Evolutionary conservation across 2,888 invertebrate species (phyloP).

Genomic region (Listrodromus nycthemerus): DNA sequence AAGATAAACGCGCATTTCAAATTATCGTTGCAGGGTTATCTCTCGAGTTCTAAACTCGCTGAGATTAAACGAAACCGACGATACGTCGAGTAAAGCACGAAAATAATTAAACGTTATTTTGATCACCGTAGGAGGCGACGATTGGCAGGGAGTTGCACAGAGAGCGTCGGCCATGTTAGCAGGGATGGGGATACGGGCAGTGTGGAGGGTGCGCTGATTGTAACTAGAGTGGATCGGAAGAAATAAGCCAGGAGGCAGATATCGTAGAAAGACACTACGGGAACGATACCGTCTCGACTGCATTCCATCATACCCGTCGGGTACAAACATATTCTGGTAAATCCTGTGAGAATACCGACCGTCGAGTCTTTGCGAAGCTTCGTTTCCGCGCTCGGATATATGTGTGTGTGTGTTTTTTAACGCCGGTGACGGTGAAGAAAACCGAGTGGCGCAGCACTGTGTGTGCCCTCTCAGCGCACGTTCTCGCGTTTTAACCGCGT

Average conservation of each 20-base stretch:
- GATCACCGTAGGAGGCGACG: slow-evolving; percentile 42
- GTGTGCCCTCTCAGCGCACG: slow-evolving; percentile 65
- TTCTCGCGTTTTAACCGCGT: slow-evolving; percentile 49
- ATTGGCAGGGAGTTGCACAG: slow-evolving; percentile 59
- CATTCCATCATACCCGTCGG: slow-evolving; percentile 63
- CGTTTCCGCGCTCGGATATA: slow-evolving; percentile 4
- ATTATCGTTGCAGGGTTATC: background rate
- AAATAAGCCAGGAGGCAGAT: slow-evolving; percentile 42
- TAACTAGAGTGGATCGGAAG: slow-evolving; percentile 64
- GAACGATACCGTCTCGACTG: slow-evolving; percentile 53
- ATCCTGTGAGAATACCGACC: slow-evolving; percentile 16
- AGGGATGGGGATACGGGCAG: slow-evolving; percentile 69
- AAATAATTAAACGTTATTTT: slow-evolving; percentile 44
- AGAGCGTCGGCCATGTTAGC: slow-evolving; percentile 70
- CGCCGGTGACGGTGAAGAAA: slow-evolving; percentile 63
- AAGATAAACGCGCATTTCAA: background rate
- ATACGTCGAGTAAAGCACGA: background rate
- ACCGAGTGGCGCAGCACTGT: slow-evolving; percentile 75
- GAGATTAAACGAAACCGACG: background rate
- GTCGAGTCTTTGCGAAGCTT: background rate
- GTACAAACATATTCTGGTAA: slow-evolving; percentile 59
- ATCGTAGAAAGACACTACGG: slow-evolving; percentile 21
- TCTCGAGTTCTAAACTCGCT: background rate
- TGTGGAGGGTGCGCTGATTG: slow-evolving; percentile 71
- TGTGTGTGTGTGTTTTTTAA: slow-evolving; percentile 32